Evolutionary conservation across 2,797 vertebrate species (phyloP), one percentile per base, ranked within the genome.

Genomic region (Coracias cyanogaster): DNA sequence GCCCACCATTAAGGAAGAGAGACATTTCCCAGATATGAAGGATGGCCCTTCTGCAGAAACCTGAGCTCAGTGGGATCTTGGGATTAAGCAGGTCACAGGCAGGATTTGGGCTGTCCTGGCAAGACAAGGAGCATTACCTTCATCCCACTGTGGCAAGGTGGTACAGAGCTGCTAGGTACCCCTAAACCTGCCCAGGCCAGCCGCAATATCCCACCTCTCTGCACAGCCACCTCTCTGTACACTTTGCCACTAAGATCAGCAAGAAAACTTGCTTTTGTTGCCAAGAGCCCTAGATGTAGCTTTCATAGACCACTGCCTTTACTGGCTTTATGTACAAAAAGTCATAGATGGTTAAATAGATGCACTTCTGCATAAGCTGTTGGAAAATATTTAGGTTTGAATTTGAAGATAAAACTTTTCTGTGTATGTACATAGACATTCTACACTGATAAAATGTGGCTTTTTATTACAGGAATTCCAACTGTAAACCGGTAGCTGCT

Each of bases 401-500:
- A 96, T 94, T 70, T 89, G 80, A 94, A 77, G 91, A 83, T 61
- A 62, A 61, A 95, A 86, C 74, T 91, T 94, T 73, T 39, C 74
- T 87, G 26, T 96, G 86, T 96, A 35, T 71, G 86, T 74, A 94
- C 81, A 80, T 80, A 91, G 76, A 48, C 64, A 60, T 24, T 33
- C 41, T 43, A 57, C 24, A 7, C 55, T 70, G 83, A 87, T 85
- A 95, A 93, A 93, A 95, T 89, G 60, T 82, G 92, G 89, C 60
- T 94, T 94, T 91, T 94, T 82, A 60, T 91, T 91, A 86, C 46
- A 88, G 71, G 60, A n/a, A 54, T 97, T 95, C 90, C 93, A 82
- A 93, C 49, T 90, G 78, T 82, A 95, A 94, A 89, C 88, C 88
- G 77, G 86, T 95, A 92, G 93, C 84, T 91, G 91, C 57, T 95